Evolutionary conservation across 2,113 vertebrate genomes (phyloP).

Genomic region (Dicrurus megarhynchus): DNA sequence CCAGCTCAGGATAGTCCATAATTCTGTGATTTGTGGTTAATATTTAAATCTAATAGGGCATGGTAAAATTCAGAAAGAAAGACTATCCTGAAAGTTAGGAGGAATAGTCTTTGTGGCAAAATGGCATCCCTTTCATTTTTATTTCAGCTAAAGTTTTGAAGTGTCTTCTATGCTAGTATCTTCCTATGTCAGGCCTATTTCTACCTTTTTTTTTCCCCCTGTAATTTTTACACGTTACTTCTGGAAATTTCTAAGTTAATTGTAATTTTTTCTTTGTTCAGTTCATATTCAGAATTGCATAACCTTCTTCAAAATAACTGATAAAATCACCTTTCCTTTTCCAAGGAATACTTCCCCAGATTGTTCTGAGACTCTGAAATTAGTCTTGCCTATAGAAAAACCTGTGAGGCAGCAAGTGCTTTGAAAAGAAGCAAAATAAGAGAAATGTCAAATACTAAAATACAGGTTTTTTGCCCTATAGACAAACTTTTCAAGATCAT

Average conservation of each 20-base stretch:
- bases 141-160: not conserved
- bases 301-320: not conserved
- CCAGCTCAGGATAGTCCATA: not conserved
- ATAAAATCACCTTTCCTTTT: not conserved
- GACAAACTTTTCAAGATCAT: not conserved
- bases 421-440: not conserved
- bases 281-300: not conserved
- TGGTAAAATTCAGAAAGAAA: not conserved
- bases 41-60: not conserved
- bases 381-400: not conserved
- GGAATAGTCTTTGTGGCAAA: not conserved
- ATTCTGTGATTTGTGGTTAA: not conserved
- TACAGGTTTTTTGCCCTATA: rapidly evolving
- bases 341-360: not conserved
- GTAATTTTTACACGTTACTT: not conserved
- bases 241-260: not conserved
- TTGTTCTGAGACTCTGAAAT: not conserved
- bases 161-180: not conserved
- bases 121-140: not conserved
- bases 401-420: not conserved
- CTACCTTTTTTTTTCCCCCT: rapidly evolving
- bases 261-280: not conserved
- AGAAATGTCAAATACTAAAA: not conserved
- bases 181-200: not conserved
- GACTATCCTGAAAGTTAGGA: not conserved